Conservation (phyloP, 2,797 vertebrate genomes). For the Danio aesculapii region DNA sequence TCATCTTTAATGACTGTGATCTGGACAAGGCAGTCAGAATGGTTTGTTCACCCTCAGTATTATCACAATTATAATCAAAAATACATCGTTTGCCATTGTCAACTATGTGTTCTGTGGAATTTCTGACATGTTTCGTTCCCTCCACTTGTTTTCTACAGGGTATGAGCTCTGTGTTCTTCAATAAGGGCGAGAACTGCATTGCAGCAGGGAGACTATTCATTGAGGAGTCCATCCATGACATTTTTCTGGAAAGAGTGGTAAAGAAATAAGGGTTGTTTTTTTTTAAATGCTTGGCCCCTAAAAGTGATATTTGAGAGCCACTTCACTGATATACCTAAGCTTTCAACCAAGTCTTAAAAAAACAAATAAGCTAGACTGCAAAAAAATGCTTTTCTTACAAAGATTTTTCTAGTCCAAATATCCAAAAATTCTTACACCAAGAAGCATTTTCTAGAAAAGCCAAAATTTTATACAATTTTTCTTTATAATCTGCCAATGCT, state of each 20-base stretch:
- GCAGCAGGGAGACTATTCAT: constrained; percentile 88
- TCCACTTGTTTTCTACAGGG: constrained; percentile 73
- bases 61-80: background rate
- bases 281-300: no score
- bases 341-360: no score
- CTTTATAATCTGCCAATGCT: no score
- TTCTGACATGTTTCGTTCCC: background rate
- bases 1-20: constrained; percentile 90
- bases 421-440: no score
- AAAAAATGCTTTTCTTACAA: no score
- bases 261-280: constrained; percentile 41
- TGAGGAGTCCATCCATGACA: constrained; percentile 85
- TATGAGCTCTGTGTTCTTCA: constrained; percentile 92
- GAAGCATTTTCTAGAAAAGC: no score
- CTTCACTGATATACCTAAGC: no score
- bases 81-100: background rate
- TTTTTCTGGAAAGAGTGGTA: constrained; percentile 87
- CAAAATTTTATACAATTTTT: no score
- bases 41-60: constrained; percentile 69
- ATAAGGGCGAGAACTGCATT: constrained; percentile 93
- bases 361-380: no score
- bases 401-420: no score
- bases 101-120: background rate
- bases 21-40: constrained; percentile 88
- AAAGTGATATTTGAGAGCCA: no score